phyloP scores from a whole-genome alignment of 2,797 vertebrate genomes.

The Myripristis jacobus region DNA sequence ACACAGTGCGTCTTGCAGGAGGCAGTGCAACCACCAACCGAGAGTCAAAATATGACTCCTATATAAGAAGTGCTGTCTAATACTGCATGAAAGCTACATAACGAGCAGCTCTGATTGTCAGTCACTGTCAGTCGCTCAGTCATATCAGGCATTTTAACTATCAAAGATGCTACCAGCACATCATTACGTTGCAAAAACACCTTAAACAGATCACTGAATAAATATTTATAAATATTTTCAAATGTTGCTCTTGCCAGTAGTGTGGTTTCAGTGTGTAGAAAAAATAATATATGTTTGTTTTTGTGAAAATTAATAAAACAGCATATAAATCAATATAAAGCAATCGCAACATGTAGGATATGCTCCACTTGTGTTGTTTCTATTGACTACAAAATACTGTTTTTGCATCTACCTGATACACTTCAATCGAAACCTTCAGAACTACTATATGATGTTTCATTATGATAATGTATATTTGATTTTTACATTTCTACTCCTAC shows the following conservation, averaged over 20 bases:
- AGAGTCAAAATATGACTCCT: neutral
- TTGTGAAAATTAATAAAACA: too few relatives aligned
- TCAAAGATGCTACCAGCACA: neutral
- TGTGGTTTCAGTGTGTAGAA: slow-evolving; percentile 1
- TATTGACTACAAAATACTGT: neutral
- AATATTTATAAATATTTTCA: too few relatives aligned
- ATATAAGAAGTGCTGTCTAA: neutral
- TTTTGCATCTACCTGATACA: neutral
- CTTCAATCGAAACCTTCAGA: neutral
- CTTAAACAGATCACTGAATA: slow-evolving; percentile 1
- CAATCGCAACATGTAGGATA: too few relatives aligned
- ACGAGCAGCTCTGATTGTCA: slow-evolving; percentile 1
- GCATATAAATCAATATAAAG: too few relatives aligned
- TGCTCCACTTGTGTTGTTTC: neutral
- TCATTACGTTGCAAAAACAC: neutral
- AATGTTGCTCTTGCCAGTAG: neutral
- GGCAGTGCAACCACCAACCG: neutral
- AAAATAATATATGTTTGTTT: neutral
- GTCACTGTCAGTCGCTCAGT: neutral
- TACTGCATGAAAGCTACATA: neutral
- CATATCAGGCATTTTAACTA: neutral
- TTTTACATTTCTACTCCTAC: neutral
- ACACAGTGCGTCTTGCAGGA: neutral
- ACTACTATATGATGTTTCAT: neutral
- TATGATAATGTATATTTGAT: slow-evolving; percentile 1